Conservation (phyloP, 2,113 vertebrate genomes). For the Illadopsis cleaveri region DNA sequence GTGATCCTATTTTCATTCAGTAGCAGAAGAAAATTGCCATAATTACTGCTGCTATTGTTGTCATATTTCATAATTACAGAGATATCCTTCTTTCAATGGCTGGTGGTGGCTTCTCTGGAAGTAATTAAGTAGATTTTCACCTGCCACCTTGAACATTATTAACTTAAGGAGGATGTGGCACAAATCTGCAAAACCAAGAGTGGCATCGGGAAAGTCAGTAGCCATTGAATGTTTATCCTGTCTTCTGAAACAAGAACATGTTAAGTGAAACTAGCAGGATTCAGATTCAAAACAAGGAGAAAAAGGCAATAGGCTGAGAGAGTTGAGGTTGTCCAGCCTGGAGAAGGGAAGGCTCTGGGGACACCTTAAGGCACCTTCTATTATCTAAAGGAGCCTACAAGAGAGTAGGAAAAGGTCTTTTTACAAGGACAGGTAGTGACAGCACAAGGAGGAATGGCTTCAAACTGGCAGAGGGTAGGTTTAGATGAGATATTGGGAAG, state of each 20-base stretch:
- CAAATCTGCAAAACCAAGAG: background rate
- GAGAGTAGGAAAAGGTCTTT: background rate
- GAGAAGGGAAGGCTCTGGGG: background rate
- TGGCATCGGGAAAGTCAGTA: background rate
- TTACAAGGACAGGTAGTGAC: background rate
- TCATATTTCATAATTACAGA: background rate
- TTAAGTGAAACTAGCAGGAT: background rate
- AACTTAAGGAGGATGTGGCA: background rate
- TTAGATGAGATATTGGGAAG: background rate
- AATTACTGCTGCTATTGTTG: background rate
- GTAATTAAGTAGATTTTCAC: background rate
- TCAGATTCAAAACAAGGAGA: background rate
- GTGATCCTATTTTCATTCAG: background rate
- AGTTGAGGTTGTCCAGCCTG: background rate
- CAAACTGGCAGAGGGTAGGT: background rate
- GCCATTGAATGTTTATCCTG: background rate
- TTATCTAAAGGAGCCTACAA: background rate
- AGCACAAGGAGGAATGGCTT: background rate
- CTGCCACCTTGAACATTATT: background rate
- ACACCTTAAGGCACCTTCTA: background rate
- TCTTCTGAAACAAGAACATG: background rate
- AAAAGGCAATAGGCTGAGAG: background rate
- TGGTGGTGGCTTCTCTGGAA: background rate
- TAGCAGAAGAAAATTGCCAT: background rate
- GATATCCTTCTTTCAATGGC: background rate